Conservation (phyloP, 2,888 invertebrate species). For the Lycia hirtaria region DNA sequence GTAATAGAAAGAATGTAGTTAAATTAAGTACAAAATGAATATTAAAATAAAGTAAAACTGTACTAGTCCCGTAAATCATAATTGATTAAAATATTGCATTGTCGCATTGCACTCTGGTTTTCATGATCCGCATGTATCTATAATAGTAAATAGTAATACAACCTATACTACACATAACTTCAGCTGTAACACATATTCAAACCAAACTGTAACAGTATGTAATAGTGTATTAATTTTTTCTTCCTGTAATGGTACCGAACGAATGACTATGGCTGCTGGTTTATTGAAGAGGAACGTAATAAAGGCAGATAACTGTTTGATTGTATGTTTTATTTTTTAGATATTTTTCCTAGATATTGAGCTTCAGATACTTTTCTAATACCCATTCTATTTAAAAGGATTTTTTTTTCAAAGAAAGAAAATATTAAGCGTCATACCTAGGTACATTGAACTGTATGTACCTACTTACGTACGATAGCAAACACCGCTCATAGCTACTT, state of each 20-base stretch:
- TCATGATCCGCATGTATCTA: conserved; percentile 81
- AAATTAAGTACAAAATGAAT: conserved; percentile 81
- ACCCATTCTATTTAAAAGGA: neutral
- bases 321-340: conserved; percentile 70
- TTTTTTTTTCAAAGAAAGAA: no score
- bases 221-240: conserved; percentile 83
- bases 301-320: conserved; percentile 86
- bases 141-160: conserved; percentile 80
- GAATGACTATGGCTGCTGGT: conserved; percentile 84
- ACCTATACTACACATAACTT: conserved; percentile 82
- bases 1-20: conserved; percentile 78
- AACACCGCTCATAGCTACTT: no score
- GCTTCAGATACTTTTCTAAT: neutral
- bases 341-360: neutral
- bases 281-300: conserved; percentile 79
- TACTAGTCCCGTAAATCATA: conserved; percentile 79
- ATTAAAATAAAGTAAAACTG: conserved; percentile 79
- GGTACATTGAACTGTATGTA: no score
- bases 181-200: conserved; percentile 84
- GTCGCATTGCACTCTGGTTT: conserved; percentile 83
- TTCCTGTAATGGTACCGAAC: conserved; percentile 84
- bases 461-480: no score
- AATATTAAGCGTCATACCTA: no score
- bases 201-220: conserved; percentile 84
- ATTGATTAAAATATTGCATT: conserved; percentile 60